phyloP scores from a whole-genome alignment of 35 echinoderm and acorn worm genomes.

The Acanthaster planci region DNA sequence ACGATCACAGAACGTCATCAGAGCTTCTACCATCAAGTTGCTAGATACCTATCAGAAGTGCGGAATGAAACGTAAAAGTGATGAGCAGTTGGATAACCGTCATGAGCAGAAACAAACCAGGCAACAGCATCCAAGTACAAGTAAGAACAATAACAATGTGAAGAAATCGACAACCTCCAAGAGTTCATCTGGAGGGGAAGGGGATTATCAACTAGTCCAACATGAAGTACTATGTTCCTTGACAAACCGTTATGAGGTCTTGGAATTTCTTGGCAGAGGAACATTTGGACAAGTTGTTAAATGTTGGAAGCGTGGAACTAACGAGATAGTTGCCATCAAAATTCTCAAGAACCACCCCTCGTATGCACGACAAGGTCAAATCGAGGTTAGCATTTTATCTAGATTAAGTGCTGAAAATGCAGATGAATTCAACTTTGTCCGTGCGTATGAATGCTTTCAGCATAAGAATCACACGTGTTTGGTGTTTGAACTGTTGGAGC shows the following conservation, averaged over 20 bases:
- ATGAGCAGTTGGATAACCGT: constrained; percentile 82
- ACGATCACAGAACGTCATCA: constrained; percentile 76
- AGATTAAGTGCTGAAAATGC: constrained; percentile 95
- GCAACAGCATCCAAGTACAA: constrained; percentile 48
- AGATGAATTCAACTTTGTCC: constrained; percentile 95
- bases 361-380: constrained; percentile 95
- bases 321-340: constrained; percentile 98
- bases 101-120: constrained; percentile 57
- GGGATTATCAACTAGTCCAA: constrained; percentile 96
- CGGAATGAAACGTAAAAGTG: constrained; percentile 95
- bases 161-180: constrained; percentile 58
- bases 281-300: constrained; percentile 99
- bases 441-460: constrained; percentile 98
- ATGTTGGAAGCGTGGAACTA: constrained; percentile 99
- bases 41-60: constrained; percentile 99
- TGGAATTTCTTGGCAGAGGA: constrained; percentile 93
- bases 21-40: constrained; percentile 75
- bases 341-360: constrained; percentile 98
- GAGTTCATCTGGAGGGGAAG: constrained; percentile 80
- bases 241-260: constrained; percentile 97
- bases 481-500: constrained; percentile 94
- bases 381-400: constrained; percentile 92
- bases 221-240: constrained; percentile 94
- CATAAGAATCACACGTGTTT: constrained; percentile 99
- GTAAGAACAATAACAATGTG: constrained; percentile 44